Conservation (phyloP, 2,113 vertebrate species). For the Pitta sordida region DNA sequence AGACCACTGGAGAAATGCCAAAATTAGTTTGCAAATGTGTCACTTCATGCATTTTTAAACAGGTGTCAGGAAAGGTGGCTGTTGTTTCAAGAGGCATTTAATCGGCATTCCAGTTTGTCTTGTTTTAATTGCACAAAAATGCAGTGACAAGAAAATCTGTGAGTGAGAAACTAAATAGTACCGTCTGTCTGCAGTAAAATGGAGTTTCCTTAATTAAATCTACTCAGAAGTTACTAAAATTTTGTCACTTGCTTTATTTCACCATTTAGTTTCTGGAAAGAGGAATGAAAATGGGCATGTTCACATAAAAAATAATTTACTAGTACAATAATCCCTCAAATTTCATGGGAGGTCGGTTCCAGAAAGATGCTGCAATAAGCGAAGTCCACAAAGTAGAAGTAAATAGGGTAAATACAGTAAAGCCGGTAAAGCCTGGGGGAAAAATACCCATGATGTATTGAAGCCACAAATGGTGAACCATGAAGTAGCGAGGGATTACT, state of each 20-base stretch:
- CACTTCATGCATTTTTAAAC: slow-evolving; percentile 36
- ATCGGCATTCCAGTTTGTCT: slow-evolving; percentile 26
- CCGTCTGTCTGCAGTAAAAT: slow-evolving; percentile 10
- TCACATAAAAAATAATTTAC: background rate
- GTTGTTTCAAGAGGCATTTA: slow-evolving; percentile 5
- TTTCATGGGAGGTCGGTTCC: too few relatives aligned
- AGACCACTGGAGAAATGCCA: background rate
- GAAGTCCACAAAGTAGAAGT: too few relatives aligned
- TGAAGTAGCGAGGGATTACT: too few relatives aligned
- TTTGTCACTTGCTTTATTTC: background rate
- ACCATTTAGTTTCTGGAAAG: background rate
- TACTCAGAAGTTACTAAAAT: background rate
- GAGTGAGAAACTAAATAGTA: slow-evolving; percentile 24
- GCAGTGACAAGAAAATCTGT: background rate
- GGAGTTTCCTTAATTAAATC: slow-evolving; percentile 39
- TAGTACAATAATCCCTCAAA: too few relatives aligned
- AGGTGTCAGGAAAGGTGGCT: background rate
- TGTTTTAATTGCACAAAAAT: slow-evolving; percentile 55
- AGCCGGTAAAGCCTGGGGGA: too few relatives aligned
- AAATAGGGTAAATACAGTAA: too few relatives aligned
- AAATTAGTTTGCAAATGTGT: slow-evolving; percentile 9
- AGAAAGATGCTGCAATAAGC: too few relatives aligned
- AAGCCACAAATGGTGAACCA: too few relatives aligned
- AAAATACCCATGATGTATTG: too few relatives aligned
- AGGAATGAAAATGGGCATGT: background rate